Base-by-base conservation (phyloP, 2,888 invertebrate species). In the Listrodromus nycthemerus region DNA sequence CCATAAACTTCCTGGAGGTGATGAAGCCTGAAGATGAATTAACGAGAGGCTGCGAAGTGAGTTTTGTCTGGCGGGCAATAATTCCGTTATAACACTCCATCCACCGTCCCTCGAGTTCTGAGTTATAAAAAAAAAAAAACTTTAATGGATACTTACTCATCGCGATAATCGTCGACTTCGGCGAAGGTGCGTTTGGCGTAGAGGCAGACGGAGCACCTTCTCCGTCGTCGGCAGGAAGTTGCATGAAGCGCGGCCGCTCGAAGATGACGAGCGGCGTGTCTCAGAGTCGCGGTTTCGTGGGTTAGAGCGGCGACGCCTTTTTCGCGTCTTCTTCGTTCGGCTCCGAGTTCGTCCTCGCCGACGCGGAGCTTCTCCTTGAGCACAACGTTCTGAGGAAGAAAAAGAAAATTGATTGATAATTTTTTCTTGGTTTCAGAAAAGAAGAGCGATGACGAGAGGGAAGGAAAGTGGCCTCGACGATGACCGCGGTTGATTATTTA, bases 151-250 rank as follows among this genome's bases (percentile, higher is more conserved):
- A 93, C 94, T 91, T 92, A 94, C 94, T 94, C 94, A 82, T 94
- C 93, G 85, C 94, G 92, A 82, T 89, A 91, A 65, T 92, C 92
- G 33, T 93, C 93, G 86, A 95, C 94, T 87, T 95, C 95, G 78
- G 95, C 94, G 86, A 95, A 95, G 1, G 95, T 95, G 58, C 95
- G 94, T 87, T 94, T 94, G 1, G 95, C 95, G 87, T 95, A 95
- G 3, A 95, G 92, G 88, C 95, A 95, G 30, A 95, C 95, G 6
- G 95, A 95, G 88, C 95, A 95, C 87, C 95, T 95, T 87, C 95
- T 94, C 80, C 95, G 89, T 50, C 92, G 90, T 21, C 92, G 90
- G 79, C 93, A 93, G 52, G 92, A 89, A 0, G 92, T 93, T 7
- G 93, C 93, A 77, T 93, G 93, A 19, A 93, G 82, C 2, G 93